Evolutionary conservation across 1,140 invertebrate genomes (phyloP).

Genomic region (fruit fly (Drosophila melanogaster)): Release_6_plus_ISO1_MT NT_037436.4:15641501-15642000

Average conservation of each 20-base stretch:
- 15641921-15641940: neutral
- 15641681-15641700: too few species aligned
- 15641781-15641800: too few species aligned
- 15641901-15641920: too few species aligned
- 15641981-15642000: constrained; percentile 41
- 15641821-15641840: too few species aligned
- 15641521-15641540: constrained; percentile 53
- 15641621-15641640: constrained; percentile 64
- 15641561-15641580: constrained; percentile 23
- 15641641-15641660: constrained; percentile 46
- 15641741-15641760: too few species aligned
- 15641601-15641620: constrained; percentile 65
- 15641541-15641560: constrained; percentile 10
- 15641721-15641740: too few species aligned
- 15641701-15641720: too few species aligned
- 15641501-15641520: constrained; percentile 59
- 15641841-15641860: too few species aligned
- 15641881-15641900: too few species aligned
- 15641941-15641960: constrained; percentile 17
- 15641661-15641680: constrained; percentile 10
- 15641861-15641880: too few species aligned
- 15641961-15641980: constrained; percentile 23
- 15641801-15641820: too few species aligned
- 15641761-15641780: too few species aligned
- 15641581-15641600: constrained; percentile 36